Base-by-base conservation (phyloP, 2,888 invertebrate species). In the Steromphala cineraria region DNA sequence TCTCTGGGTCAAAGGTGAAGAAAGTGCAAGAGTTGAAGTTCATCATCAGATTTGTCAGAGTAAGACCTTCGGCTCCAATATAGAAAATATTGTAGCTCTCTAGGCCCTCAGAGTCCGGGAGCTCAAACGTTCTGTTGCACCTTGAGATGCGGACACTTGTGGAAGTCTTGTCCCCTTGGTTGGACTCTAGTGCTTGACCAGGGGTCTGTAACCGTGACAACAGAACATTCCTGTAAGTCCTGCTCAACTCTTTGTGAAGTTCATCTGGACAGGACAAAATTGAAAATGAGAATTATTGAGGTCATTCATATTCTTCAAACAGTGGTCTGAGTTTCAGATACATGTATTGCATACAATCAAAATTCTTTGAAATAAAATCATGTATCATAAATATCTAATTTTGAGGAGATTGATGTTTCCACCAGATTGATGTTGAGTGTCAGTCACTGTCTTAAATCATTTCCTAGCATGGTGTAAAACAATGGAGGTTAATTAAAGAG, bases 31-130 rank as follows among this genome's bases (percentile, higher is more conserved):
- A 87, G 80, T 92, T 92, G 40, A 94, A 93, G 40, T 92, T 92
- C 83, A 94, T 90, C 84, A 94, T 92, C 52, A 95, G 94, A 90
- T 96, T 96, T 53, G 95, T 95, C 75, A 96, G 93, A 0, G 95
- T 95, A 83, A 95, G 95, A 87, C 95, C 95, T 87, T 95, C 95
- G 0, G 93, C 90, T 0, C 97, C 97, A 80, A 97, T 93, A 91
- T 95, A 96, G 75, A 97, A 91, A 85, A 96, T 95, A 28, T 94
- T 92, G 82, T 95, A 95, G 36, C 95, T 94, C 31, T 94, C 93
- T 7, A 95, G 75, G 5, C 21, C 75, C n/a, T 80, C 75, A 1
- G 79, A 79, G 52, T 62, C 36, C 62, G 85, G 86, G 17, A 92
- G 28, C 31, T 24, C 1, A 53, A 92, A 77, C 5, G 53, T 82